Conservation (phyloP, 1,140 invertebrate genomes). For the Cyphomyrmex costatus region DNA sequence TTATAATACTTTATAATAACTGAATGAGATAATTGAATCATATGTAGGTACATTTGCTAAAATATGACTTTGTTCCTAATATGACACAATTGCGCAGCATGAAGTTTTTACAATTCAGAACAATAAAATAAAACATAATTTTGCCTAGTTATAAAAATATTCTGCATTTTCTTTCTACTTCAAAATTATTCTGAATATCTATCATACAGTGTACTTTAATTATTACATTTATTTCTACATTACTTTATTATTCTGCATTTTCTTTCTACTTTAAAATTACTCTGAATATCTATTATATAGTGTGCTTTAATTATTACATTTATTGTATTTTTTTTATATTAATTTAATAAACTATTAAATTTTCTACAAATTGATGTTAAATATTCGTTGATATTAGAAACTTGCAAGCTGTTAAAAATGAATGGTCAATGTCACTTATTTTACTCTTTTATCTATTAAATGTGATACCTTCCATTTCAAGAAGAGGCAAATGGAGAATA, state of each 20-base stretch:
- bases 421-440: not conserved
- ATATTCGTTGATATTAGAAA: not conserved
- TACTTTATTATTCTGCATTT: not conserved
- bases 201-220: not conserved
- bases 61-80: not conserved
- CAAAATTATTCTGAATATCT: not conserved
- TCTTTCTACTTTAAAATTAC: slow-evolving; percentile 2
- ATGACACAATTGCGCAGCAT: not conserved
- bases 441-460: not conserved
- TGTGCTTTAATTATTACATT: slow-evolving; percentile 17
- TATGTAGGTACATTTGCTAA: not conserved
- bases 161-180: not conserved
- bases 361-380: not conserved
- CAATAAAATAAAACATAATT: slow-evolving; percentile 18
- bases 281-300: not conserved
- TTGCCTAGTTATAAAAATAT: not conserved
- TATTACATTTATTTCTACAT: slow-evolving; percentile 13
- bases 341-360: not conserved
- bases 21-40: not conserved
- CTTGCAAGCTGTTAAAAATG: not conserved
- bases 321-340: slow-evolving; percentile 1
- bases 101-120: not conserved
- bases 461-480: not conserved
- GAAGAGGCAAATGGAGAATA: not conserved
- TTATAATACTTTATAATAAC: too few relatives aligned